Conservation (phyloP, 2,113 vertebrate species). For the Opisthocomus hoazin region DNA sequence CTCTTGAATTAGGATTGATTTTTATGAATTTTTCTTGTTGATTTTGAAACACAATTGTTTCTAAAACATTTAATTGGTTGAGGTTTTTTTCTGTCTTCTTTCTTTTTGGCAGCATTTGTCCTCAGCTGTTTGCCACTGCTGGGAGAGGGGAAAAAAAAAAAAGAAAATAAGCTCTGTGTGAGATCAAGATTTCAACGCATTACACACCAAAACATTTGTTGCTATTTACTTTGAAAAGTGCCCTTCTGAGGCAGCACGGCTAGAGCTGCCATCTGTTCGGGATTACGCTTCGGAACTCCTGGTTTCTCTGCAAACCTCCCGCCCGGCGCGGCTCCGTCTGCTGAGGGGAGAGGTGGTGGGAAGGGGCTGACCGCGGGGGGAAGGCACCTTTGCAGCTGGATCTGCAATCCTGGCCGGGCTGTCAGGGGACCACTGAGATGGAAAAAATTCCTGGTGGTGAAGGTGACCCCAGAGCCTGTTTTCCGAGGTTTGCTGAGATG, state of each 20-base stretch:
- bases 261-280: constrained; percentile 67
- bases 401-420: not conserved
- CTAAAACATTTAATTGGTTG: constrained; percentile 44
- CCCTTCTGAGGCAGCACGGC: constrained; percentile 44
- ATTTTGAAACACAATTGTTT: constrained; percentile 50
- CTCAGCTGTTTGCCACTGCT: constrained; percentile 39
- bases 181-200: constrained; percentile 60
- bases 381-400: not conserved
- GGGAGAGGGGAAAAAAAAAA: not conserved
- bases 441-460: not conserved
- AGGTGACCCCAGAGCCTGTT: not conserved
- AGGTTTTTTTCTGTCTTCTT: not conserved
- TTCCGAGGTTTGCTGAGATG: not conserved
- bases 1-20: constrained; percentile 53
- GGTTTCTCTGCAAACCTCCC: constrained; percentile 15
- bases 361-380: not conserved
- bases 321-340: not conserved
- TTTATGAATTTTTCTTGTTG: constrained; percentile 40
- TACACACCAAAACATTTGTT: constrained; percentile 69
- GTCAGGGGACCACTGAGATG: not conserved
- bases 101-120: constrained; percentile 42
- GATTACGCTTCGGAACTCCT: constrained; percentile 49
- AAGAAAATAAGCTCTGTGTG: constrained; percentile 36
- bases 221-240: constrained; percentile 70
- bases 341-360: not conserved